These are phyloP conservation scores for Tenthredo scrophulariae DNA, from an alignment of 2,888 invertebrate species.

Conservation along the genomic window DNA sequence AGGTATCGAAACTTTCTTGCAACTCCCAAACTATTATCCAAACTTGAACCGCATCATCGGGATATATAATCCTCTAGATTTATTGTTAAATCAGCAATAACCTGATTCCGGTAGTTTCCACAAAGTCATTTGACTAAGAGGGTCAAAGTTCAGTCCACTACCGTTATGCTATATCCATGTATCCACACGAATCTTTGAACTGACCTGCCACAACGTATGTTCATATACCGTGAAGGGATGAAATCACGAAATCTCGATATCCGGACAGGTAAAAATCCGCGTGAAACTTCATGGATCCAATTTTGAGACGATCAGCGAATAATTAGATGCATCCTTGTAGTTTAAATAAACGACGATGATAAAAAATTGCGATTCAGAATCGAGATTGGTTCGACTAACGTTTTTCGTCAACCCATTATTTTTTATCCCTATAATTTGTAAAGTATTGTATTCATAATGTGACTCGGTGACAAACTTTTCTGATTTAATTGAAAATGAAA, in stretches of 20 bases:
- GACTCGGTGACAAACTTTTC: background rate
- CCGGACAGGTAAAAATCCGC: background rate
- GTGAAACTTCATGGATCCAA: background rate
- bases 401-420: no score
- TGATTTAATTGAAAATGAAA: slow-evolving; percentile 2
- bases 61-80: background rate
- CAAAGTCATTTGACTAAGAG: background rate
- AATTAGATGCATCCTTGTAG: background rate
- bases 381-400: background rate
- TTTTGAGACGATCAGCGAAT: background rate
- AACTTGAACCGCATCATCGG: slow-evolving; percentile 16
- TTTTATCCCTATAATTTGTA: background rate
- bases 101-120: background rate
- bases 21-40: background rate
- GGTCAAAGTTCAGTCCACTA: background rate
- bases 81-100: slow-evolving; percentile 3
- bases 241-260: background rate
- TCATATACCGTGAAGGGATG: background rate
- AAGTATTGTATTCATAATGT: background rate
- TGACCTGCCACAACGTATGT: slow-evolving; percentile 3
- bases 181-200: background rate
- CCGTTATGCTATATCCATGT: background rate
- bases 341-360: background rate
- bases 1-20: slow-evolving; percentile 14
- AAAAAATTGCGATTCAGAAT: background rate